Percentiles rank a stretch among this genome's conserved stretches.
These are phyloP conservation scores for Cassiopea andromeda DNA, from an alignment of 30 jellyfish, hydroid and myxozoan species.

Conservation along the genomic window DNA sequence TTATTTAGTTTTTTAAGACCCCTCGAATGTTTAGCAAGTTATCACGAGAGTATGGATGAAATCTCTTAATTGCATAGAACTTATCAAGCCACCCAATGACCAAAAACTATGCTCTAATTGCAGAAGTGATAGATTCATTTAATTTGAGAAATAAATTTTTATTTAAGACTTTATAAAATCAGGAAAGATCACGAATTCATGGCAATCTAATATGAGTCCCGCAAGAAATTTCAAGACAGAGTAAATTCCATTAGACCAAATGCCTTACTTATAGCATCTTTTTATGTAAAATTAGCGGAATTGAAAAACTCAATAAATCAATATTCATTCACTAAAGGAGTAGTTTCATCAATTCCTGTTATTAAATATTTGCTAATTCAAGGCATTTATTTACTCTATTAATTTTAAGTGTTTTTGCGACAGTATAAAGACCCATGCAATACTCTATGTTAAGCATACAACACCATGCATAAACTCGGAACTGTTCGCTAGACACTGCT, in stretches of 20 bases:
- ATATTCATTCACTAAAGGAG: not conserved
- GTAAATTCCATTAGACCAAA: conserved; percentile 28
- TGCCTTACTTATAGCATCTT: conserved; percentile 44
- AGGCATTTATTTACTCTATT: not conserved
- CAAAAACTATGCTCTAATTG: conserved; percentile 26
- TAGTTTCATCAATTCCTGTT: not conserved
- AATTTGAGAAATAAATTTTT: conserved; percentile 44
- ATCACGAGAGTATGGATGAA: conserved; percentile 69
- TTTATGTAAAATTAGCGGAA: not conserved
- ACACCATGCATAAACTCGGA: not conserved
- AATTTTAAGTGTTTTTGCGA: not conserved
- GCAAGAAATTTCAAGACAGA: conserved; percentile 20
- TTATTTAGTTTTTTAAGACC: conserved; percentile 59
- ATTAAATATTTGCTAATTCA: not conserved
- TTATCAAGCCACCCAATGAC: conserved; percentile 52
- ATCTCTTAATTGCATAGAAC: conserved; percentile 49
- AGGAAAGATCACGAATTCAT: conserved; percentile 23
- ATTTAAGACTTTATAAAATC: conserved; percentile 10
- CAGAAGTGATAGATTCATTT: conserved; percentile 52
- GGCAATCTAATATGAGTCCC: conserved; percentile 29
- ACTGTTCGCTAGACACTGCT: too few relatives aligned
- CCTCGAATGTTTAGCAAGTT: conserved; percentile 51
- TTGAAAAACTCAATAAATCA: conserved; percentile 1
- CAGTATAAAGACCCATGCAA: too few relatives aligned
- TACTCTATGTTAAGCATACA: not conserved